Percentiles rank a stretch among this genome's conserved stretches.
phyloP scores from a whole-genome alignment of 1,140 invertebrate species.

The Pachyrhynchus sulphureomaculatus region DNA sequence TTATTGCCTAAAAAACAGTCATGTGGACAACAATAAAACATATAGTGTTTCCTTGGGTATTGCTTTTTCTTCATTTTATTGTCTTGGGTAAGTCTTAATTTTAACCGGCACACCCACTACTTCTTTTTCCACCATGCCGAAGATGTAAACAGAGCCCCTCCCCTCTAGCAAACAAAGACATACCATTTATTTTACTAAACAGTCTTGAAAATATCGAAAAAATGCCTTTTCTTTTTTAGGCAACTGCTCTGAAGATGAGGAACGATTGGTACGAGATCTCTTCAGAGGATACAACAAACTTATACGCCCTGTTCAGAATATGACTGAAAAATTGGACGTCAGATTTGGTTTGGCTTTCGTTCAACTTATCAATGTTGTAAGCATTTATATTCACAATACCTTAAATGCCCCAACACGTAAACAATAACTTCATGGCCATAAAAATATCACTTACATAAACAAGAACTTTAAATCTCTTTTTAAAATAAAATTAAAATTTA shows the following conservation, averaged over 20 bases:
- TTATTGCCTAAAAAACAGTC: conserved; percentile 33
- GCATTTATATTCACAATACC: conserved; percentile 50
- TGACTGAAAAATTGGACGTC: conserved; percentile 95
- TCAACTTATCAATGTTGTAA: conserved; percentile 98
- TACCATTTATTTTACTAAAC: not conserved
- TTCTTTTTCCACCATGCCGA: conserved; percentile 36
- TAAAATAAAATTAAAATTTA: no score
- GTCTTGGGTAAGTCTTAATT: conserved; percentile 41
- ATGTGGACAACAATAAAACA: conserved; percentile 41
- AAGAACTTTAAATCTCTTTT: no score
- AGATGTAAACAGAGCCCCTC: conserved; percentile 51
- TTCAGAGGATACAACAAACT: conserved; percentile 99
- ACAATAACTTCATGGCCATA: no score
- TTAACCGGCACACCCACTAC: conserved; percentile 43
- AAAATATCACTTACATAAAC: no score
- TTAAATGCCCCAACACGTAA: not conserved
- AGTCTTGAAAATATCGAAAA: not conserved
- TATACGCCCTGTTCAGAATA: conserved; percentile 96
- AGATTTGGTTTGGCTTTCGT: conserved; percentile 96
- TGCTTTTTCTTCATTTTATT: conserved; percentile 40
- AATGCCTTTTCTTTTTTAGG: conserved; percentile 53
- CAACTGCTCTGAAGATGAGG: conserved; percentile 81
- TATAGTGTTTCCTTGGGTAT: conserved; percentile 35
- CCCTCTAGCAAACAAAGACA: conserved; percentile 47
- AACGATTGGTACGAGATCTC: conserved; percentile 91